These are phyloP conservation scores for Aphrocallistes beatrix DNA, from an alignment of 37 sponge, comb jelly and placozoan species.

Conservation along the genomic window DNA sequence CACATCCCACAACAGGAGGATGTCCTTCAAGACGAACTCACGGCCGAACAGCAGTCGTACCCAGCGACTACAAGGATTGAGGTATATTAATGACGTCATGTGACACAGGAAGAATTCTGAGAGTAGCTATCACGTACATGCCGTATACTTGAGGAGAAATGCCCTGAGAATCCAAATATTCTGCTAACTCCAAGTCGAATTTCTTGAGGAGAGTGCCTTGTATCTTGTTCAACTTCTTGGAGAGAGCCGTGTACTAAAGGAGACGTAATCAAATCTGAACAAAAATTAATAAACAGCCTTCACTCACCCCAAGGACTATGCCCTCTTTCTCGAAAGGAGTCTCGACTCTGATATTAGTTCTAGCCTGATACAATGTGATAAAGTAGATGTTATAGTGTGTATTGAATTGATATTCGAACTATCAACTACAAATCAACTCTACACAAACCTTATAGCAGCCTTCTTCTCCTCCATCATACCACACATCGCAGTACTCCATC, in stretches of 20 bases:
- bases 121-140: constrained; percentile 49
- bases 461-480: constrained; percentile 18
- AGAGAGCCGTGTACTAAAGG: constrained; percentile 40
- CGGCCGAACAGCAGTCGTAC: constrained; percentile 85
- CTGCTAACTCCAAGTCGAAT: constrained; percentile 55
- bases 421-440: not conserved
- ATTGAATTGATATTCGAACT: not conserved
- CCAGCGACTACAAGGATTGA: constrained; percentile 68
- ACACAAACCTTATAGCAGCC: not conserved
- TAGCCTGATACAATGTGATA: not conserved
- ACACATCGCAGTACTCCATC: constrained; percentile 26
- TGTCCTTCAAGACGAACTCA: constrained; percentile 72
- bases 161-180: constrained; percentile 46
- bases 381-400: not conserved
- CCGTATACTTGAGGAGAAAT: constrained; percentile 91
- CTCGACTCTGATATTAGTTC: not conserved
- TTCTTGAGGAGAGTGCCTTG: constrained; percentile 67
- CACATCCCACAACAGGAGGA: constrained; percentile 94
- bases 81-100: not conserved
- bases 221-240: constrained; percentile 65
- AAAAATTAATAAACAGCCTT: not conserved
- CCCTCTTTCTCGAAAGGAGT: constrained; percentile 12
- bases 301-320: not conserved
- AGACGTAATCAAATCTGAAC: not conserved
- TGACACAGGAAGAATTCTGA: not conserved